These are phyloP conservation scores for Drosophila differens DNA, from an alignment of 2,888 invertebrate species.

Conservation along the genomic window DNA sequence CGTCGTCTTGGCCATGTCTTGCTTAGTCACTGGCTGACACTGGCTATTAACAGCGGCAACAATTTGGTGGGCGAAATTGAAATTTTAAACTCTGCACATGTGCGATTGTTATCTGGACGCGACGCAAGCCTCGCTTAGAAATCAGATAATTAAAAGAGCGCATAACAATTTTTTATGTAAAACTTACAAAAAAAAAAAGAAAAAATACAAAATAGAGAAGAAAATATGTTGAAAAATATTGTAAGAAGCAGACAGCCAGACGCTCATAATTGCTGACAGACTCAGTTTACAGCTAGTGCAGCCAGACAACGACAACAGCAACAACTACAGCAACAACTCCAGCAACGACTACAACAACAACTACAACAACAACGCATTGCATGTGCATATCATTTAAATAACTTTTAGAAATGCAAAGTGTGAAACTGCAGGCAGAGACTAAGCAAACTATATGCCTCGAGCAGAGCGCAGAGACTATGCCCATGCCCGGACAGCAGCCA, in stretches of 20 bases:
- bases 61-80: conserved; percentile 71
- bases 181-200: neutral
- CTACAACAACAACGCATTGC: conserved; percentile 42
- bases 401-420: conserved; percentile 71
- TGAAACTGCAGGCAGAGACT: conserved; percentile 67
- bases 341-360: conserved; percentile 27
- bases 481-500: conserved; percentile 47
- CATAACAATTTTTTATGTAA: conserved; percentile 1
- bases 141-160: conserved; percentile 73
- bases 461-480: conserved; percentile 9
- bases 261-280: conserved; percentile 75
- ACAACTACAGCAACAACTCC: conserved; percentile 25
- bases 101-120: conserved; percentile 48
- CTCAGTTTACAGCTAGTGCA: conserved; percentile 67
- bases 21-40: conserved; percentile 65
- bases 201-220: conserved; percentile 3
- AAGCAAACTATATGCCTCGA: conserved; percentile 40
- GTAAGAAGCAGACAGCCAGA: conserved; percentile 74
- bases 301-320: conserved; percentile 50
- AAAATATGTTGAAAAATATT: conserved; percentile 53
- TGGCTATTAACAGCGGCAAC: conserved; percentile 68
- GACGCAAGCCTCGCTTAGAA: conserved; percentile 49
- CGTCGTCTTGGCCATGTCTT: conserved; percentile 5
- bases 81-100: conserved; percentile 56
- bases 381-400: conserved; percentile 81